Evolutionary conservation across 2,797 vertebrate genomes (phyloP), one percentile per base, ranked within the genome.

Genomic region (Channa striata): DNA sequence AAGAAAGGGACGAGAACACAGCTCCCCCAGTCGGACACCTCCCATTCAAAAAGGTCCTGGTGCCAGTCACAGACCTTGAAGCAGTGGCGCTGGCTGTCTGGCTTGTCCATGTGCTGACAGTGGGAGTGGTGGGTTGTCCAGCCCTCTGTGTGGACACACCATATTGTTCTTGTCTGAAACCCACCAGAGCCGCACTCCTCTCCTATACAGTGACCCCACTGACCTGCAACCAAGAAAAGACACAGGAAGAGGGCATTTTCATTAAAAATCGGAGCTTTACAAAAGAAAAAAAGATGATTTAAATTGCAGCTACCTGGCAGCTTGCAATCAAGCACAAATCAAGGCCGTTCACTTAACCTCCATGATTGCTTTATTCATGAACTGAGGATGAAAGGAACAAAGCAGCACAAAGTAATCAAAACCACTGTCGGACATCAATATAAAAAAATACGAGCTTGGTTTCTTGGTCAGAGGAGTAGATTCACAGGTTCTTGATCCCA

Each of bases 51-150:
- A 59, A 99, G 94, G 81, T 96, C 95, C 49, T 96, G 93, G 87
- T 99, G 97, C 97, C 97, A 98, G 78, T 97, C 95, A 3, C 98
- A 99, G 62, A 98, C 96, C 71, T 95, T 96, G 80, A 99, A 99
- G 86, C 98, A 99, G 67, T 91, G 94, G 56, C 96, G 93, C 83
- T 95, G 95, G 88, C 86, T 94, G 50, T 96, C 95, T 0, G 97
- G 98, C 46, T 94, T 95, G 63, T 91, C 91, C 33, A 42, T 76
- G 68, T 94, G 95, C 49, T 92, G 90, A 49, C 98, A 99, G 89
- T 96, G 96, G 2, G 95, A 93, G 74, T 95, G 94, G 80, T 95
- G 96, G 0, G 96, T 95, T 0, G 96, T 97, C 98, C 98, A 97
- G 65, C 97, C 97, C 74, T 98, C 97, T 0, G 80, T 62, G 77